Evolutionary conservation across 2,797 vertebrate species (phyloP).

Genomic region (Bothrops alternatus): DNA sequence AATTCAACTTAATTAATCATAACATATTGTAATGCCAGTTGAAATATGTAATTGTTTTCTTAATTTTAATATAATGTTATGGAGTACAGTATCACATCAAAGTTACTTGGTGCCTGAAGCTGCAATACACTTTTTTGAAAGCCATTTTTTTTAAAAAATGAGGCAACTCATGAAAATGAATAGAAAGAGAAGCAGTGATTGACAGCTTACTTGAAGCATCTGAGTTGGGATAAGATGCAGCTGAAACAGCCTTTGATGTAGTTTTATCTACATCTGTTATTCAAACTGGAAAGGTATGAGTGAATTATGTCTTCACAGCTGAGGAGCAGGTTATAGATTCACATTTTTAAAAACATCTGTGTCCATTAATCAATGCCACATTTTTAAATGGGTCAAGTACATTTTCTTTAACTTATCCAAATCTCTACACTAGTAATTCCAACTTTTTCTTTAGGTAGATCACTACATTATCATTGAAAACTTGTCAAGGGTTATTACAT

Average conservation of each 20-base stretch:
- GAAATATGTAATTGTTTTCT: not conserved
- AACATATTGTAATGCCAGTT: not conserved
- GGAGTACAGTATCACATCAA: not conserved
- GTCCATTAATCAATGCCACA: not conserved
- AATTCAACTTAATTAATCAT: not conserved
- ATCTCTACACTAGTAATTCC: fast-evolving
- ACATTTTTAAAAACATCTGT: not conserved
- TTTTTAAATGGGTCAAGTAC: slow-evolving; percentile 21
- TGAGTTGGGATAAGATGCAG: not conserved
- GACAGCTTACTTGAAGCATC: not conserved
- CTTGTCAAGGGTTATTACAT: not conserved
- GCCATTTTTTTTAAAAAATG: not conserved
- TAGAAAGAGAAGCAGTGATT: not conserved
- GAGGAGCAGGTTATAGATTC: not conserved
- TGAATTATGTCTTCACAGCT: not conserved
- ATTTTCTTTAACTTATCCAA: slow-evolving; percentile 22
- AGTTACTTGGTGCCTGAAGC: not conserved
- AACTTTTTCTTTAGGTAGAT: not conserved
- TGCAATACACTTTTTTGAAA: not conserved
- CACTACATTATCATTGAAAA: not conserved
- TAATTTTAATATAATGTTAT: fast-evolving
- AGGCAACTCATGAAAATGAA: not conserved
- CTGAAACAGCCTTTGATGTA: not conserved
- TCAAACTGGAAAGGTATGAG: not conserved
- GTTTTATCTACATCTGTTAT: not conserved